Percentiles rank a stretch among this genome's conserved stretches.
Evolutionary conservation across 35 echinoderm and acorn worm species (phyloP).

Genomic region (Apostichopus japonicus): DNA sequence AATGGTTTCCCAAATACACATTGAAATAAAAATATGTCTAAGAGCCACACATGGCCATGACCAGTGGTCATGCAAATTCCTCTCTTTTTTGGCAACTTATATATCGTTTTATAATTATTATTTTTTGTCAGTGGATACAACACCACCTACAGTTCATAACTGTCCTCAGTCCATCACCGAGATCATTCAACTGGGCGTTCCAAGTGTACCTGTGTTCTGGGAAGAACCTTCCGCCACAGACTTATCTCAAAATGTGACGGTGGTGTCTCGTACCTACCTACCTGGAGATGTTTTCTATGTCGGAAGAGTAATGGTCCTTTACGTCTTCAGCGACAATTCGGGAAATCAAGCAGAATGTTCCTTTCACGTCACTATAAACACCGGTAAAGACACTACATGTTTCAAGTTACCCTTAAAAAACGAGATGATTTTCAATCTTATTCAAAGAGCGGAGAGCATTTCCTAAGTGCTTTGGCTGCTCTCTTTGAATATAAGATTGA

Average conservation of each 20-base stretch:
- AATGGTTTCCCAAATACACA: no score
- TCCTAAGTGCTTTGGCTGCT: no score
- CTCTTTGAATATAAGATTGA: no score
- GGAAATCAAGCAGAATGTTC: slow-evolving; percentile 63
- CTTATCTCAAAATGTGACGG: slow-evolving; percentile 10
- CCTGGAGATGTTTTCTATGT: slow-evolving; percentile 61
- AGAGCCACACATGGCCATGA: no score
- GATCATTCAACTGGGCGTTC: slow-evolving; percentile 28
- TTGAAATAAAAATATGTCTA: no score
- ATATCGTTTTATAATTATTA: not conserved
- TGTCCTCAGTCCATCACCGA: slow-evolving; percentile 50
- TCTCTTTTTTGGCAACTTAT: no score
- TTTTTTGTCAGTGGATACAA: slow-evolving; percentile 23
- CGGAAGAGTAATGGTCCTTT: slow-evolving; percentile 59
- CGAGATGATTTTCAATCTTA: no score
- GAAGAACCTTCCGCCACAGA: slow-evolving; percentile 67
- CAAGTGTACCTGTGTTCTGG: slow-evolving; percentile 58
- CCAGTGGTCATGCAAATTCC: no score
- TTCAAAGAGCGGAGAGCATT: no score
- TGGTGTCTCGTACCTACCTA: slow-evolving; percentile 24
- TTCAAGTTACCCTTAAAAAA: not conserved
- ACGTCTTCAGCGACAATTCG: slow-evolving; percentile 44
- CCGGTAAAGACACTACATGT: not conserved
- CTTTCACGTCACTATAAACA: slow-evolving; percentile 66
- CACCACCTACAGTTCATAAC: slow-evolving; percentile 48